Base-by-base conservation (phyloP, 2,113 vertebrate species). In the Prolemur simus region DNA sequence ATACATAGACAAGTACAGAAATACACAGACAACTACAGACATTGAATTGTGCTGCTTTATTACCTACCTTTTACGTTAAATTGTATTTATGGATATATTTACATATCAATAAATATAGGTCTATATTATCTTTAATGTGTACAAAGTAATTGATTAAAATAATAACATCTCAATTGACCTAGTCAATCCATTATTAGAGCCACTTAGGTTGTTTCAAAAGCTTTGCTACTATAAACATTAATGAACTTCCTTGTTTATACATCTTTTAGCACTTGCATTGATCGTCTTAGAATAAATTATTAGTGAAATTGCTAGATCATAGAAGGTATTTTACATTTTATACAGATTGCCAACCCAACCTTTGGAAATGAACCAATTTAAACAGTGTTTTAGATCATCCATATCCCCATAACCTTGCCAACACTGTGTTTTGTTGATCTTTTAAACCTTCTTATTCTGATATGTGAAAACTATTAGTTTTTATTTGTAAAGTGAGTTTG, bases 181-280 rank as follows among this genome's bases (percentile, higher is more conserved):
- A 60, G 11, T 83, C 27, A 86, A 56, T 88, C 49, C 34, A 58
- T 49, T 92, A 34, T 39, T 60, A 83, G 2, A 82, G 52, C 8
- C 42, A 94, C 54, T 56, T 56, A 56, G 12, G 15, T 77, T 77
- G 20, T 92, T 90, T 94, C 15, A 45, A 83, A 89, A 63, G 8
- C 12, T 78, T 69, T 80, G 32, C 2, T 45, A 58, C 17, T 49
- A 81, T 91, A 78, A 83, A 49, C 1, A 34, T 87, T 87, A 97
- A 89, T 89, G 54, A 95, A 81, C 32, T 63, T 83, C 42, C 32
- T 82, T 63, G 8, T 74, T 6, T 54, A 80, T 64, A 76, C 14
- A 87, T 73, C 10, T 92, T 96, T 87, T 85, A 90, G 34, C n/a
- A 85, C 25, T 64, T 96, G 4, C 18, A 94, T 89, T 89, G 76